Base-by-base conservation (phyloP, 2,113 vertebrate species). In the Thomomys bottae region DNA sequence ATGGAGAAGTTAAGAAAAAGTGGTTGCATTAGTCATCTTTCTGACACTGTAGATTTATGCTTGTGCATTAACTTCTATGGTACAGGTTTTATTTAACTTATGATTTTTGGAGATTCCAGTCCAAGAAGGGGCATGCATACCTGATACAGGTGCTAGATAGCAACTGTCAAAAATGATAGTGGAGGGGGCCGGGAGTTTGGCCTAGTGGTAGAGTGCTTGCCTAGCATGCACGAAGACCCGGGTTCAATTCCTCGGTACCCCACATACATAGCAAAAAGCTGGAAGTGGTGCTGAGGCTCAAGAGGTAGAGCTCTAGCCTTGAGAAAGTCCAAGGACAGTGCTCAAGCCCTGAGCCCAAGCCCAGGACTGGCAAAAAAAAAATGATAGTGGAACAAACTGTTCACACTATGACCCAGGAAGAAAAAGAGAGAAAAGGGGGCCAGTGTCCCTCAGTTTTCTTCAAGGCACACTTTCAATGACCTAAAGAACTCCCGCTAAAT, bases 381-480 rank as follows among this genome's bases (percentile, higher is more conserved):
- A n/a, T 15, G 49, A 3, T 9, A 12, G n/a, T 54, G 73, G 9
- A 36, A 12, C 24, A 20, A 87, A 32, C 32, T 32, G 61, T 21
- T 66, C n/a, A 67, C 17, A 67, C 26, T 3, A 28, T 54, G 61
- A 77, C 28, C 3, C 40, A 87, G 72, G 72, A 66, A 42, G 28
- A 0, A 1, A 42, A 20, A 61, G 21, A 2, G 5, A n/a, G 76
- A 66, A 18, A 61, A 54, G 17, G n/a, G 59, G 3, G 9, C 34
- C 30, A 12, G 26, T 9, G 40, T 67, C 9, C 11, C 42, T 36
- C 3, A 0, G 24, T 45, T 1, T 34, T 32, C 45, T 54, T 87
- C 12, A 0, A 18, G n/a, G 5, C 32, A 49, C 8, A 38, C 23
- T 10, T 5, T 26, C 10, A 17, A 40, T 42, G 18, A 61, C 28